phyloP scores from a whole-genome alignment of 2,797 vertebrate genomes.

The Menidia menidia region DNA sequence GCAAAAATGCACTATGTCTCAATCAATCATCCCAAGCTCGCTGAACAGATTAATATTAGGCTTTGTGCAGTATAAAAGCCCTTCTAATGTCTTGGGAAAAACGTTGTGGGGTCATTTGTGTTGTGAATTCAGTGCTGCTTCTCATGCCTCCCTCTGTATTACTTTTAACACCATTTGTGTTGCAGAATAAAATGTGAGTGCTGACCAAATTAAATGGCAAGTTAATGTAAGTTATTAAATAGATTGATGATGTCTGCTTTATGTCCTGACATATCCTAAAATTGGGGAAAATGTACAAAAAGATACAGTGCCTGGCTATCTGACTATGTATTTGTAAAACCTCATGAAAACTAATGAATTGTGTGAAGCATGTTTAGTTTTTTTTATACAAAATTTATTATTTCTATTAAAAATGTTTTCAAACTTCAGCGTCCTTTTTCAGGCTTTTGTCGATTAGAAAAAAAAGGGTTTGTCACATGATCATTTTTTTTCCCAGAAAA shows the following conservation, averaged over 20 bases:
- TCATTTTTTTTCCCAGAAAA: not conserved
- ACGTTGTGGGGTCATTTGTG: conserved; percentile 86
- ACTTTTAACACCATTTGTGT: conserved; percentile 85
- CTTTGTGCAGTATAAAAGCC: conserved; percentile 62
- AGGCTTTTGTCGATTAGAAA: conserved; percentile 15
- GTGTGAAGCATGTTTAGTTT: conserved; percentile 96
- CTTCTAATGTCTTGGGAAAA: conserved; percentile 68
- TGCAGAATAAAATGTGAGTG: conserved; percentile 92
- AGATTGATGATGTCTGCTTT: conserved; percentile 91
- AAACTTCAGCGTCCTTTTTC: conserved; percentile 71
- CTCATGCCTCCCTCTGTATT: conserved; percentile 73
- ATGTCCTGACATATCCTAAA: conserved; percentile 90
- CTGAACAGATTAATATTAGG: conserved; percentile 67
- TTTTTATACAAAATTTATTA: conserved; percentile 94
- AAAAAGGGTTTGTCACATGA: not conserved
- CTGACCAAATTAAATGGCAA: conserved; percentile 93
- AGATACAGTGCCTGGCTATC: conserved; percentile 96
- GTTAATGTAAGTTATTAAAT: conserved; percentile 94
- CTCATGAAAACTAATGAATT: conserved; percentile 86
- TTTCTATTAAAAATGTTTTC: conserved; percentile 99
- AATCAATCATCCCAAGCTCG: conserved; percentile 63
- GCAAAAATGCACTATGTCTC: conserved; percentile 64
- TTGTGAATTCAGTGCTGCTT: conserved; percentile 80
- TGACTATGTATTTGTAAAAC: conserved; percentile 90
- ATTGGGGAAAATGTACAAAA: conserved; percentile 83